Conservation (phyloP, 2,888 invertebrate species). For the Ypsolopha sequella region DNA sequence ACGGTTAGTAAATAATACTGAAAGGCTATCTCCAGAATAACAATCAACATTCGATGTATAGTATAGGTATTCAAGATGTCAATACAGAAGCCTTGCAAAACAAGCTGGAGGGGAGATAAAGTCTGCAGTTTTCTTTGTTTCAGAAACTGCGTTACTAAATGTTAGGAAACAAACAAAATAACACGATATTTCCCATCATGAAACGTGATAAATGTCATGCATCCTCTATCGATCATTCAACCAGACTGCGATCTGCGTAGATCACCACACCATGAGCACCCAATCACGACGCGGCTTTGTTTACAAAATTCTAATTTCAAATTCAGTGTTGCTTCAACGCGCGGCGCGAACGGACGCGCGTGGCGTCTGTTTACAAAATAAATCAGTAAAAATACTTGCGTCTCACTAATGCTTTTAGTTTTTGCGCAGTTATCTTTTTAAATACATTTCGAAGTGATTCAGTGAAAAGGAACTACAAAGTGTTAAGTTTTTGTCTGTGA, state of each 20-base stretch:
- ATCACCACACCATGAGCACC: slow-evolving; percentile 11
- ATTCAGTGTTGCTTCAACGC: slow-evolving; percentile 32
- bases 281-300: slow-evolving; percentile 20
- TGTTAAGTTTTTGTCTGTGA: slow-evolving; percentile 9
- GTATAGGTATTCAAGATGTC: no score
- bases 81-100: no score
- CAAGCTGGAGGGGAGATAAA: no score
- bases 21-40: no score
- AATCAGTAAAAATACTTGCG: not conserved
- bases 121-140: no score
- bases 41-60: no score
- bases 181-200: no score
- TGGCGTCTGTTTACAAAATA: slow-evolving; percentile 4
- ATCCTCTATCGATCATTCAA: not conserved
- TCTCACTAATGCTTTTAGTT: slow-evolving; percentile 9
- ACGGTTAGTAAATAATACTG: no score
- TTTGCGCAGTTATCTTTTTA: slow-evolving; percentile 12
- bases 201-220: not conserved
- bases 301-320: slow-evolving; percentile 32
- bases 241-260: not conserved
- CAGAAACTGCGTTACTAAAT: no score
- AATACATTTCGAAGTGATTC: not conserved
- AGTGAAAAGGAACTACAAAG: slow-evolving; percentile 1
- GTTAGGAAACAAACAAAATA: no score
- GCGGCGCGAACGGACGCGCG: slow-evolving; percentile 30